These are phyloP conservation scores for Drosophila engyochracea DNA, from an alignment of 2,888 invertebrate species.

Conservation along the genomic window DNA sequence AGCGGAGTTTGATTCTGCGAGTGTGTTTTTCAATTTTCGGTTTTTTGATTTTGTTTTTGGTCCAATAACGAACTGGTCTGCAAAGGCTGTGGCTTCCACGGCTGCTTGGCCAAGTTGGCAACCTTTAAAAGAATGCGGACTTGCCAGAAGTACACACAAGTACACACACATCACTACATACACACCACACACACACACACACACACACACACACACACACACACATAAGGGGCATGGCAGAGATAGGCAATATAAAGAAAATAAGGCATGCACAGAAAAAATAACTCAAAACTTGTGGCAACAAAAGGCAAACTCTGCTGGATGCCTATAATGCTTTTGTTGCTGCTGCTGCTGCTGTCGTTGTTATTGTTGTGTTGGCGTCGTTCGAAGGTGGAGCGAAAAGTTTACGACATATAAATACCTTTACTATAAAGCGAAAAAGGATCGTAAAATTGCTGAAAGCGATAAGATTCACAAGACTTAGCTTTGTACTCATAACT, in stretches of 20 bases:
- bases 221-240: conserved; percentile 21
- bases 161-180: conserved; percentile 25
- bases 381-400: conserved; percentile 29
- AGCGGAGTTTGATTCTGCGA: background rate
- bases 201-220: conserved; percentile 15
- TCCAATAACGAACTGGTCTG: conserved; percentile 66
- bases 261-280: conserved; percentile 69
- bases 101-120: conserved; percentile 78
- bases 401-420: conserved; percentile 32
- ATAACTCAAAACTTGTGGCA: conserved; percentile 78
- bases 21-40: conserved; percentile 17
- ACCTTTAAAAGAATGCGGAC: conserved; percentile 85
- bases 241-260: conserved; percentile 63
- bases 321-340: conserved; percentile 46
- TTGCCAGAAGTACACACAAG: conserved; percentile 72
- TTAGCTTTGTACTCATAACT: background rate
- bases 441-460: conserved; percentile 13
- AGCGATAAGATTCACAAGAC: background rate
- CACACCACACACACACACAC: conserved; percentile 13
- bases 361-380: conserved; percentile 9
- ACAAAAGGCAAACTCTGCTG: conserved; percentile 71
- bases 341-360: conserved; percentile 14
- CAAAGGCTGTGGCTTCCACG: conserved; percentile 35
- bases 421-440: background rate
- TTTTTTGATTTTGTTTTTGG: conserved; percentile 45